Evolutionary conservation across 2,113 vertebrate genomes (phyloP).

Genomic region (Ellobius talpinus): DNA sequence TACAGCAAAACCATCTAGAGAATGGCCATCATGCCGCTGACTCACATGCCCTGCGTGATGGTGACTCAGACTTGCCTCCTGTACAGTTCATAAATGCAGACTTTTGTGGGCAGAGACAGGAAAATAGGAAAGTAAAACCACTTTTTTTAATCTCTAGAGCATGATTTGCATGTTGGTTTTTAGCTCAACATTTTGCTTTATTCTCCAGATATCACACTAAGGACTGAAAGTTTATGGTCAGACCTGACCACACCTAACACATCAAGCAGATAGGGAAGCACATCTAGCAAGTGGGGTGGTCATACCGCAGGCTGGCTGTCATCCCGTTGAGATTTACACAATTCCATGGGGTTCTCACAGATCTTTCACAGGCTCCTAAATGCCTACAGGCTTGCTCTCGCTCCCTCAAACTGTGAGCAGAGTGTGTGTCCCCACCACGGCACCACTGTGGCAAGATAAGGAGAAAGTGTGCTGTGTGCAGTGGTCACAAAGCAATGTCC

Average conservation of each 20-base stretch:
- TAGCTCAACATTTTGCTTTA: not conserved
- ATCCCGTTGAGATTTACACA: not conserved
- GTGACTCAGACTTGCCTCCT: not conserved
- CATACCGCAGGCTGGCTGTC: not conserved
- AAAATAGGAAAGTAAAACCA: constrained; percentile 60
- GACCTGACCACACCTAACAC: not conserved
- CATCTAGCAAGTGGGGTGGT: not conserved
- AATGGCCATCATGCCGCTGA: not conserved
- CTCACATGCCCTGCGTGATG: not conserved
- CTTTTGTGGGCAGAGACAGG: not conserved
- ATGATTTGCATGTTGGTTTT: constrained; percentile 61
- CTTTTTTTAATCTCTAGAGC: not conserved
- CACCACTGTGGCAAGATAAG: not conserved
- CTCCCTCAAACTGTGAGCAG: not conserved
- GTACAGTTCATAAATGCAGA: not conserved
- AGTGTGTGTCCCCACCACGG: not conserved
- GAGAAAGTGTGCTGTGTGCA: not conserved
- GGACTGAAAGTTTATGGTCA: not conserved
- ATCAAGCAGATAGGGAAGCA: not conserved
- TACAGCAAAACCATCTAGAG: not conserved
- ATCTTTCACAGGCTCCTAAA: not conserved
- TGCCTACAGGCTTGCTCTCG: not conserved
- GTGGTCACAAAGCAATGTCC: not conserved
- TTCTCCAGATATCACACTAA: not conserved
- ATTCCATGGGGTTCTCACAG: not conserved